Conservation (phyloP, 1,140 invertebrate species). For the Papilio dardanus region DNA sequence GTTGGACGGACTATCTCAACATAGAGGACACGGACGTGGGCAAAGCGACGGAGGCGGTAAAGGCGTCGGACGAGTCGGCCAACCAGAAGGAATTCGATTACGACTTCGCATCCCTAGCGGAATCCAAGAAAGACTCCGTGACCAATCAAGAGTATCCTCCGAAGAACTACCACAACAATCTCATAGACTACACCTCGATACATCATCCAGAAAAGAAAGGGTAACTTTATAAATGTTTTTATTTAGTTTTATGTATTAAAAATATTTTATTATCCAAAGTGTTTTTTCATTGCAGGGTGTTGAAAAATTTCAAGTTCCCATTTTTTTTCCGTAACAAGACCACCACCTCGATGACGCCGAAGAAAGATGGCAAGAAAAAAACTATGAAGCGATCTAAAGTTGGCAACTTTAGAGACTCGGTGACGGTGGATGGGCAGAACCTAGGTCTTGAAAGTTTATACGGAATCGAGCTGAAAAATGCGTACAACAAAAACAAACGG, state of each 20-base stretch:
- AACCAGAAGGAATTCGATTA: conserved; percentile 3
- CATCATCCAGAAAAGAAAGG: conserved; percentile 39
- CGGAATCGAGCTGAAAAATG: conserved; percentile 14
- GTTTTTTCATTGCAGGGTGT: conserved; percentile 42
- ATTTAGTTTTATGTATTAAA: conserved; percentile 26
- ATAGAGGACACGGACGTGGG: neutral
- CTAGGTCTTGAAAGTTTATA: neutral
- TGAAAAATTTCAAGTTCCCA: conserved; percentile 50
- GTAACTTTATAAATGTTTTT: conserved; percentile 19
- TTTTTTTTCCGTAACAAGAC: conserved; percentile 59
- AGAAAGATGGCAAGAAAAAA: conserved; percentile 46
- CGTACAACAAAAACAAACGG: conserved; percentile 40
- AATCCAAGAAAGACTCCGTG: neutral
- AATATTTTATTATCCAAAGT: conserved; percentile 17
- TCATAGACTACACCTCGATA: conserved; percentile 4
- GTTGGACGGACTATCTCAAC: conserved; percentile 4
- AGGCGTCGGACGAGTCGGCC: neutral
- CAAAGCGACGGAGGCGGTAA: neutral
- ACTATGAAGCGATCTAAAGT: conserved; percentile 42
- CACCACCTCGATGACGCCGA: conserved; percentile 38
- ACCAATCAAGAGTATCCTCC: conserved; percentile 6
- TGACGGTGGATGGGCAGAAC: conserved; percentile 16
- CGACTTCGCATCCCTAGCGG: neutral
- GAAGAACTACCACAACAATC: neutral
- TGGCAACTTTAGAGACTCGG: conserved; percentile 20